Evolutionary conservation across 2,797 vertebrate species (phyloP), one percentile per base, ranked within the genome.

Genomic region (Phylloscopus collybita): DNA sequence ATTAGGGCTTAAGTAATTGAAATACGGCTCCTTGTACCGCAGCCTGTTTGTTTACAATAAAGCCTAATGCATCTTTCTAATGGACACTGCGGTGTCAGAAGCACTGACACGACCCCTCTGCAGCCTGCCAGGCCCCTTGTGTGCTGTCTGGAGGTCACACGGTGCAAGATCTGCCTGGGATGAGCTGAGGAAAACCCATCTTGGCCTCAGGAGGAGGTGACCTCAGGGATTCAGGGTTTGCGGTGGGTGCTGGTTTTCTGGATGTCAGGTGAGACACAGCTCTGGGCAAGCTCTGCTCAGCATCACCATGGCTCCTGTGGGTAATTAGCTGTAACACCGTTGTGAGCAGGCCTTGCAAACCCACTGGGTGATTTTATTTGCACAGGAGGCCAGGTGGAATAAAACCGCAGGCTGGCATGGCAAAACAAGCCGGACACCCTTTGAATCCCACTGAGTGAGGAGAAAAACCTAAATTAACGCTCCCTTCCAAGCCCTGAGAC

Each of bases 1-100:
- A 76, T 82, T 26, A 54, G 90, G 73, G 86, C 84, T 96, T 88
- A 93, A 97, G 94, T 83, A 95, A 96, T 81, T 96, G 95, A 90
- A 97, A 93, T 60, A 76, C 0, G 0, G 80, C 72, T 94, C 75
- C 94, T 97, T 88, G 84, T 80, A 62, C 54, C 49, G 34, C 86
- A 84, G 47, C 40, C 60, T 95, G 92, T 91, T 93, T 95, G 91
- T 96, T 94, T 96, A 73, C 69, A 81, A 62, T 79, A 96, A 95
- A 96, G 80, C 94, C 95, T 84, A 94, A 93, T 93, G 79, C 23
- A 15, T 97, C 91, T 50, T 47, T 72, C 72, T 94, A 96, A 97
- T 97, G 97, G 95, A 76, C 78, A 30, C 44, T 80, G 82, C 18
- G 3, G 32, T 44, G 80, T 66, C 88, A 86, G 95, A 44, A 45